Percentiles rank a stretch among this genome's conserved stretches.
Evolutionary conservation across 2,888 invertebrate genomes (phyloP).

Genomic region (Melinaea menophilus): DNA sequence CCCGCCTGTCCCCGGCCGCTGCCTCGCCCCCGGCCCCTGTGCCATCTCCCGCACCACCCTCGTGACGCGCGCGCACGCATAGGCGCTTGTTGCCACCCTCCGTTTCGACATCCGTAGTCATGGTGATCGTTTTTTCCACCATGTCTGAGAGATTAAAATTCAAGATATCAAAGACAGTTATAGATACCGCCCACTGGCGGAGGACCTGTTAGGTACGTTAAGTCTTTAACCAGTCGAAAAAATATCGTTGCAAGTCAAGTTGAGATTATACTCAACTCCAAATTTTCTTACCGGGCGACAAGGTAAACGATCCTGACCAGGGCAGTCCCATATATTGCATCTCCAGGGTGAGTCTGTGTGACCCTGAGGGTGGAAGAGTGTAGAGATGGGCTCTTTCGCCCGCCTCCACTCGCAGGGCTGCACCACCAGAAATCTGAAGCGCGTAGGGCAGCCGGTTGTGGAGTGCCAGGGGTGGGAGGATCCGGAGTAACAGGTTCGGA

Average conservation of each 20-base stretch:
- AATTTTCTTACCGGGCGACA: slow-evolving; percentile 75
- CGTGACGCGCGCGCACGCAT: slow-evolving; percentile 75
- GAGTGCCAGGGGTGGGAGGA: slow-evolving; percentile 85
- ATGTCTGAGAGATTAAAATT: slow-evolving; percentile 58
- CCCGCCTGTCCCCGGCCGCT: slow-evolving; percentile 78
- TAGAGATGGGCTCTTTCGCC: slow-evolving; percentile 85
- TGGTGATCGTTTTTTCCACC: slow-evolving; percentile 80
- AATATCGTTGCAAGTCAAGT: too few species aligned
- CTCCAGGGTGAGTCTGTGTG: slow-evolving; percentile 69
- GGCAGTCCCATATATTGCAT: slow-evolving; percentile 81
- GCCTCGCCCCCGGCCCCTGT: slow-evolving; percentile 76
- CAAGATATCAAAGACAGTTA: too few species aligned
- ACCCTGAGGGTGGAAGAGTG: slow-evolving; percentile 79
- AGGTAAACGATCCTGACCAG: slow-evolving; percentile 84
- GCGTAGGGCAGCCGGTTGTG: slow-evolving; percentile 88
- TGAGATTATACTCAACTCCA: neutral
- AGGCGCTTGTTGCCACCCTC: slow-evolving; percentile 82
- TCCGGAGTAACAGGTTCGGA: slow-evolving; percentile 84
- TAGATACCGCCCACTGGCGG: too few species aligned
- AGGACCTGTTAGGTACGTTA: too few species aligned
- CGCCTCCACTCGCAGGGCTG: slow-evolving; percentile 79
- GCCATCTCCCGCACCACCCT: slow-evolving; percentile 42
- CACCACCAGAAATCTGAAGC: slow-evolving; percentile 59
- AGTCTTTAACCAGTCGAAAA: too few species aligned
- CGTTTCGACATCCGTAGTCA: slow-evolving; percentile 82